Conservation (phyloP, 2,113 vertebrate genomes). For the Scatophagus argus region DNA sequence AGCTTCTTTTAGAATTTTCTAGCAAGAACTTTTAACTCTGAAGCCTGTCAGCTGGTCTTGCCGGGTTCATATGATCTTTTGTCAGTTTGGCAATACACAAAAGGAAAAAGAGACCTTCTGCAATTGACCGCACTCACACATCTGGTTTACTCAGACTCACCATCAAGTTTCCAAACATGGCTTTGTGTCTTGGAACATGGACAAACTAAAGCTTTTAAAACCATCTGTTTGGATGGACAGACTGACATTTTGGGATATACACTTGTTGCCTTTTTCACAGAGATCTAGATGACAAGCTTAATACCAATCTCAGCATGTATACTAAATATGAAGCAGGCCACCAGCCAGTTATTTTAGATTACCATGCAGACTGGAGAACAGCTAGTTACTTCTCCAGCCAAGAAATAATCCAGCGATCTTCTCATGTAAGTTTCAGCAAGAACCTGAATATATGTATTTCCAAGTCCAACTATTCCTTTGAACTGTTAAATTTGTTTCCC, state of each 20-base stretch:
- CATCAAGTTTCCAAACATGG: slow-evolving; percentile 7
- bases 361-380: background rate
- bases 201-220: slow-evolving; percentile 15
- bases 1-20: slow-evolving; percentile 57
- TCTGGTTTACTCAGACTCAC: background rate
- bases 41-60: background rate
- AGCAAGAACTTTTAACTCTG: slow-evolving; percentile 33
- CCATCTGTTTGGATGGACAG: background rate
- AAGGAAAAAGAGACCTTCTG: background rate
- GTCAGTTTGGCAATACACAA: slow-evolving; percentile 2
- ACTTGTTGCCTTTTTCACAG: background rate
- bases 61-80: slow-evolving; percentile 1
- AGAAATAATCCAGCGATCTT: background rate
- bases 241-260: background rate
- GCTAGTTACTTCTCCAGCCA: no score
- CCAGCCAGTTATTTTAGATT: background rate
- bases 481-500: background rate
- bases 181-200: background rate
- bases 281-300: background rate
- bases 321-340: background rate
- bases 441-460: background rate
- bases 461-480: background rate
- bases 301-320: background rate
- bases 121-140: background rate
- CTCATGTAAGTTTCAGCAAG: background rate